Evolutionary conservation across 2,797 vertebrate species (phyloP).

Genomic region (Discoglossus pictus): DNA sequence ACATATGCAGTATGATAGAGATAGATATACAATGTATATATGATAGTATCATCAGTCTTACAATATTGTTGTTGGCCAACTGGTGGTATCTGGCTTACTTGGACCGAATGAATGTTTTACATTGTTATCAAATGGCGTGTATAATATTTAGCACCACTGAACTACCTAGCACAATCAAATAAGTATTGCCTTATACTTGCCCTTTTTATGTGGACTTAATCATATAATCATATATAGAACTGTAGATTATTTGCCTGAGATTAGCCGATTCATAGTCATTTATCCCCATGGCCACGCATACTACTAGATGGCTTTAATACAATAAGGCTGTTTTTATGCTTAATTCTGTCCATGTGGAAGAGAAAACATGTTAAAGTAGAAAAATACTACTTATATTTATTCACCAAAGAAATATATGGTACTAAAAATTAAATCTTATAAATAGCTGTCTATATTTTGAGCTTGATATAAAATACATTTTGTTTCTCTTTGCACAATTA

Average conservation of each 20-base stretch:
- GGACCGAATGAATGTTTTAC: constrained; percentile 29
- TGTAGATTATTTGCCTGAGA: not conserved
- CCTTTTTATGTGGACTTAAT: not conserved
- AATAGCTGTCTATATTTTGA: constrained; percentile 35
- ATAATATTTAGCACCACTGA: constrained; percentile 6
- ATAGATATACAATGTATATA: not conserved
- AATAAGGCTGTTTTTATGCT: constrained; percentile 23
- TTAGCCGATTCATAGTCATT: not conserved
- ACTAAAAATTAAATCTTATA: constrained; percentile 7
- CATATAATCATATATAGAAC: not conserved
- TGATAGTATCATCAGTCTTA: not conserved
- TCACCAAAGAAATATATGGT: constrained; percentile 37
- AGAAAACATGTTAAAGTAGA: constrained; percentile 11
- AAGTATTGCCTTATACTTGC: constrained; percentile 36
- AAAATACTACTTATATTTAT: constrained; percentile 31
- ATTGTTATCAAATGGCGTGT: constrained; percentile 2
- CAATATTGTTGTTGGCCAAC: not conserved
- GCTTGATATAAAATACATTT: not conserved
- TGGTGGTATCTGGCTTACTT: not conserved
- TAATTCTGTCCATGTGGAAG: not conserved
- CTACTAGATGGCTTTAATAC: not conserved
- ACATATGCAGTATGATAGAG: constrained; percentile 27
- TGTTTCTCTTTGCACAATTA: constrained; percentile 5
- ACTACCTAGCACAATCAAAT: constrained; percentile 29
- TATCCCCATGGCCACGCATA: not conserved